Evolutionary conservation across 1,140 invertebrate genomes (phyloP), one percentile per base, ranked within the genome.

Genomic region (Euschistus heros): DNA sequence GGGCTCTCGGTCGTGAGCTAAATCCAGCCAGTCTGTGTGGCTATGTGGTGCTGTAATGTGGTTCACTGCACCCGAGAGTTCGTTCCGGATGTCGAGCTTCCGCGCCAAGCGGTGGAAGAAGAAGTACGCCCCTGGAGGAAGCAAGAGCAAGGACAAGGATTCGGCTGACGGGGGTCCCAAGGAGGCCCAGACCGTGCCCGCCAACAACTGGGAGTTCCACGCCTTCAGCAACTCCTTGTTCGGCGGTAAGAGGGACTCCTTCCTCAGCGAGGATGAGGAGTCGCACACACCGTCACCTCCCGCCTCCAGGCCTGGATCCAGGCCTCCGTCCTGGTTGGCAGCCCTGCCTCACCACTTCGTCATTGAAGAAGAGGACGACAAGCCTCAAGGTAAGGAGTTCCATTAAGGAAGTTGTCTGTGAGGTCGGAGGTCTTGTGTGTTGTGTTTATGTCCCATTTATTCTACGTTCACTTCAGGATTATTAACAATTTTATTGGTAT

Each of bases 181-280:
- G 47, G 62, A 47, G 20, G 63, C 42, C 5, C 50, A 60, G 52
- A 61, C 60, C 6, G 67, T 66, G 6, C 64, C 68, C 0, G 69
- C 67, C 14, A 74, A 76, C 18, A 75, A 77, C 50, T 77, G 75
- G 75, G 72, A 77, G 70, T 77, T 76, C 71, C 72, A 76, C 27
- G 76, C 75, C 64, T 77, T 77, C 68, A 57, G 26, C 26, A 18
- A 5, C 70, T 68, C 44, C 71, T 72, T 6, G 75, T 69, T 52
- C 57, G 24, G 13, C 65, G 70, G 71, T 10, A 57, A 68, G 44
- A 68, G 73, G 14, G 33, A 37, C 33, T 37, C 33, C 33, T 52
- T 66, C 27, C 57, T 64, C 66, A 20, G 57, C 63, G 22, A 30
- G 57, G 47, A 26, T 55, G 26, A 42, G 59, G 14, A 18, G 61